These are phyloP conservation scores for Darevskia mixta DNA, from an alignment of 2,797 vertebrate genomes.

Conservation along the genomic window DNA sequence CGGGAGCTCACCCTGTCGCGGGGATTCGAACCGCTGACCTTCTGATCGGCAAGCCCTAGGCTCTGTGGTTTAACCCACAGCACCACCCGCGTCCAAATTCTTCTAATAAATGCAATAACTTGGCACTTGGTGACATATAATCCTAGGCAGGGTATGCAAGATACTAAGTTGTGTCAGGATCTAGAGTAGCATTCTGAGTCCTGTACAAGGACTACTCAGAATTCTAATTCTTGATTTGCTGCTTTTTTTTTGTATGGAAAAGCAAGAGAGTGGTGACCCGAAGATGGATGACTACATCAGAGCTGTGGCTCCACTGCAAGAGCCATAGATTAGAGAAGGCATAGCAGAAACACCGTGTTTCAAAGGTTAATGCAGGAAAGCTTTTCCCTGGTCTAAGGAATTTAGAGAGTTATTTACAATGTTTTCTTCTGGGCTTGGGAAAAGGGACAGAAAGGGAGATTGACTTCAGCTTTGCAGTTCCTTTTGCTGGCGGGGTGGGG, in stretches of 20 bases:
- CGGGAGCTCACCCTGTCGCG: too few species aligned
- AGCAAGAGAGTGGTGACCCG: background rate
- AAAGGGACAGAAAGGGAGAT: background rate
- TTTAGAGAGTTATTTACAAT: constrained; percentile 2
- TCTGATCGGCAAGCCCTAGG: too few species aligned
- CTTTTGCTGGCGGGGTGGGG: background rate
- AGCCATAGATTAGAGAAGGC: background rate
- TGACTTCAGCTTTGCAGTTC: background rate
- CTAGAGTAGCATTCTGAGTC: background rate
- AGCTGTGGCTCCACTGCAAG: background rate
- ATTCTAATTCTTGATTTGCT: background rate
- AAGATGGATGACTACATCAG: background rate
- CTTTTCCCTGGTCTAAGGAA: background rate
- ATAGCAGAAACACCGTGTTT: background rate
- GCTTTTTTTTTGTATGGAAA: background rate
- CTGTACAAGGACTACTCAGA: background rate
- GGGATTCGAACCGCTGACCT: too few species aligned
- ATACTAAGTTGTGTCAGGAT: too few species aligned
- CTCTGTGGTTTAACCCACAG: too few species aligned
- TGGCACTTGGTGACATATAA: background rate
- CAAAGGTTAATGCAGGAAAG: background rate
- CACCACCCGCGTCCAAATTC: too few species aligned
- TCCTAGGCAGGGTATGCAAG: background rate
- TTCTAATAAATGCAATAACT: background rate
- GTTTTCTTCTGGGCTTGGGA: background rate